Evolutionary conservation across 2,888 invertebrate species (phyloP).

Genomic region (Exephanes ischioxanthus): DNA sequence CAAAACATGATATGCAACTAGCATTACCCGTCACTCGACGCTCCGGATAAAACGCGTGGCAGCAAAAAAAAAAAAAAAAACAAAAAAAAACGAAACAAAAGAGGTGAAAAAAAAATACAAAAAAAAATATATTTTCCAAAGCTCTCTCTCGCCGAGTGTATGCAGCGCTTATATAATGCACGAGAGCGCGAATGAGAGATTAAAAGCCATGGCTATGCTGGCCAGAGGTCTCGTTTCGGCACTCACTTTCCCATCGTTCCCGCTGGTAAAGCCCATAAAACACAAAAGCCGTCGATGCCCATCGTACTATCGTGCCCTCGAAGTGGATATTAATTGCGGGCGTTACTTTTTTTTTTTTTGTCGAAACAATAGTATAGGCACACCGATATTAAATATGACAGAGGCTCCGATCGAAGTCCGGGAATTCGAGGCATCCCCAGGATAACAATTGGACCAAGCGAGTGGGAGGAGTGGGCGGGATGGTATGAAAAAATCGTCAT

Average conservation of each 20-base stretch:
- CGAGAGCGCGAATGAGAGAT: conserved; percentile 18
- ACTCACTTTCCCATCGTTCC: conserved; percentile 26
- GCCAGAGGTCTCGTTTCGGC: conserved; percentile 23
- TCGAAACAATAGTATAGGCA: background rate
- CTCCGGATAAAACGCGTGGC: conserved; percentile 12
- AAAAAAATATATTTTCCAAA: background rate
- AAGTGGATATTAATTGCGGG: conserved; percentile 23
- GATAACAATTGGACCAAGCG: background rate
- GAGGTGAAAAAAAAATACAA: background rate
- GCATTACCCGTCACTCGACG: conserved; percentile 22
- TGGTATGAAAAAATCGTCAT: background rate
- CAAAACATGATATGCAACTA: conserved; percentile 55
- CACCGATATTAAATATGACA: background rate
- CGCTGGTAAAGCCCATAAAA: conserved; percentile 13
- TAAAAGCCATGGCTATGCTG: conserved; percentile 10
- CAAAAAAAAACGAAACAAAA: conserved; percentile 1
- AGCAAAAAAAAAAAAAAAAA: conserved; percentile 3
- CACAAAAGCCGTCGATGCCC: conserved; percentile 23
- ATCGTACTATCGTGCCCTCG: conserved; percentile 14
- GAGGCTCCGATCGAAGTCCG: background rate
- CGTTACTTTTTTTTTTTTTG: conserved; percentile 12
- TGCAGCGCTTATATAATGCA: conserved; percentile 7
- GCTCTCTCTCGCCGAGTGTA: background rate
- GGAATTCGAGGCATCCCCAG: background rate
- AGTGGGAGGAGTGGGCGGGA: background rate